Conservation (phyloP, 2,113 vertebrate genomes). For the Sceloporus undulatus region DNA sequence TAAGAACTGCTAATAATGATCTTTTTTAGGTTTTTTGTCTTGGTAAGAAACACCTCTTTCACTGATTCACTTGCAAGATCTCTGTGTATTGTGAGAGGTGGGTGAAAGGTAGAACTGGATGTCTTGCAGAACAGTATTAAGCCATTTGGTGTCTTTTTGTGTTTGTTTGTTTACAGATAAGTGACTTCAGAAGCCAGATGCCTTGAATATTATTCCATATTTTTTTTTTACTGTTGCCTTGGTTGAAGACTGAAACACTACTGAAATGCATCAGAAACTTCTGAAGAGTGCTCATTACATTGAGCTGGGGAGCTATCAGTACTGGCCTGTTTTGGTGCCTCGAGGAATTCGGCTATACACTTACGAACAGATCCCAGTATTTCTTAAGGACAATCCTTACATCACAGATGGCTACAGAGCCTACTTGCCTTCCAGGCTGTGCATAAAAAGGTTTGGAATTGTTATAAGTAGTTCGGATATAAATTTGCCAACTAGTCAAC, state of each 20-base stretch:
- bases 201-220: background rate
- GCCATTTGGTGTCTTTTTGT: background rate
- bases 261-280: conserved; percentile 90
- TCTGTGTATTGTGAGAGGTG: background rate
- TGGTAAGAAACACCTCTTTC: background rate
- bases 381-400: conserved; percentile 94
- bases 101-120: background rate
- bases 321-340: conserved; percentile 94
- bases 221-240: conserved; percentile 7
- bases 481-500: background rate
- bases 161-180: conserved; percentile 17
- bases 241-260: conserved; percentile 32
- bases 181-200: background rate
- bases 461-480: background rate
- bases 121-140: background rate
- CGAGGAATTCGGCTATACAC: conserved; percentile 93
- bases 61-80: background rate
- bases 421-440: conserved; percentile 91
- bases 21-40: background rate
- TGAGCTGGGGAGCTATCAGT: conserved; percentile 93
- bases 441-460: conserved; percentile 88
- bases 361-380: conserved; percentile 92
- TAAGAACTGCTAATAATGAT: background rate
- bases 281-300: conserved; percentile 91
- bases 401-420: conserved; percentile 97